These are phyloP conservation scores for Pogonognathellus flavescens DNA, from an alignment of 1,140 invertebrate species.

Conservation along the genomic window DNA sequence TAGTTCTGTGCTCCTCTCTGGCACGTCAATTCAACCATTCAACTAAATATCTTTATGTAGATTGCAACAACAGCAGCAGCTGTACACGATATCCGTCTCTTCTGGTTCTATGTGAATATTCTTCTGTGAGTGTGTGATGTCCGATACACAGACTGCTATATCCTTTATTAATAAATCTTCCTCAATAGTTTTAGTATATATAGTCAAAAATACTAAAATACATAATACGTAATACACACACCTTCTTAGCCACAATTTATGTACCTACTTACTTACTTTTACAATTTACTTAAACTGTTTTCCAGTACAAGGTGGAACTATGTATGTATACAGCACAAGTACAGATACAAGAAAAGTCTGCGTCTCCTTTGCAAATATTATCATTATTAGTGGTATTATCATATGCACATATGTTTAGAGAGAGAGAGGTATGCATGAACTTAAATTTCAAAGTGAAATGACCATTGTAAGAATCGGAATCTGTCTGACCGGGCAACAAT, in stretches of 20 bases:
- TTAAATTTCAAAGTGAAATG: neutral
- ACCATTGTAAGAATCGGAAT: conserved; percentile 13
- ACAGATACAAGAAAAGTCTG: no score
- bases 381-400: neutral
- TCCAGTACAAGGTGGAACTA: neutral
- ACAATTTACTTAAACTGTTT: neutral
- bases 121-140: no score
- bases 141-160: no score
- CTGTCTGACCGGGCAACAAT: conserved; percentile 27
- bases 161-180: no score
- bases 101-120: no score
- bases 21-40: neutral
- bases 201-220: no score
- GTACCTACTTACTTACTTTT: neutral
- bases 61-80: neutral
- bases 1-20: conserved; percentile 10
- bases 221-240: no score
- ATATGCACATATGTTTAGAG: conserved; percentile 7
- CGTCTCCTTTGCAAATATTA: no score
- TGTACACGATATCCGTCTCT: no score
- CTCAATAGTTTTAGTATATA: no score
- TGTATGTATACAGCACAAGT: no score
- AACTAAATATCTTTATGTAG: conserved; percentile 23
- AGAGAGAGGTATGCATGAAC: neutral
- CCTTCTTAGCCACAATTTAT: neutral